Evolutionary conservation across 1,140 invertebrate genomes (phyloP), one percentile per base, ranked within the genome.

Genomic region (Sipha flava): DNA sequence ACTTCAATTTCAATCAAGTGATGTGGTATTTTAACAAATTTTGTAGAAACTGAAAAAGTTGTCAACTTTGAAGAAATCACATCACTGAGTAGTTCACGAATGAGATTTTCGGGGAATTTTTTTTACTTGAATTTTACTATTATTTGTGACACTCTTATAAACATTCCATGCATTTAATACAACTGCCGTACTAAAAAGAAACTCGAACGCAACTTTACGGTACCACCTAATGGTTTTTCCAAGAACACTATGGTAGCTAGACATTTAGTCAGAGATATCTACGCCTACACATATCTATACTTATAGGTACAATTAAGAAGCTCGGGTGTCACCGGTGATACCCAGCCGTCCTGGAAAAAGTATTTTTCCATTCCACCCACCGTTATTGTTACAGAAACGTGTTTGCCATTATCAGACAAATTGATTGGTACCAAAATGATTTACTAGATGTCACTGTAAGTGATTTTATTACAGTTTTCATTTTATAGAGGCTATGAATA

Each of bases 201-300:
- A 37, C 79, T 86, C 82, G 45, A 86, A 82, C 54, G 82, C 83
- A 29, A 85, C 49, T 83, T 85, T 85, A 75, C 81, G 81, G 73
- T 85, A 86, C 84, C 85, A 86, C 82, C 84, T 85, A 62, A 85
- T 73, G 64, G 84, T 81, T 82, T 84, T 85, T 64, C 85, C 68
- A 1, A 86, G 34, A 73, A 83, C 82, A 34, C 82, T 80, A 49
- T 82, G 84, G 75, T 86, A 86, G 34, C 84, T 81, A 34, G 80
- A 82, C 84, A 86, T 85, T 81, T 86, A 84, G 81, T 86, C 84
- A 14, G 82, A 83, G 59, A 85, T 64, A 82, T 86, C 85, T 52
- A 86, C 83, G n/a, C 82, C 82, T 37, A 81, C n/a, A n/a, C n/a
- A n/a, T n/a, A n/a, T n/a, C n/a, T n/a, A n/a, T n/a, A n/a, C n/a